phyloP scores from a whole-genome alignment of 2,797 vertebrate genomes.

The Platalea minor region DNA sequence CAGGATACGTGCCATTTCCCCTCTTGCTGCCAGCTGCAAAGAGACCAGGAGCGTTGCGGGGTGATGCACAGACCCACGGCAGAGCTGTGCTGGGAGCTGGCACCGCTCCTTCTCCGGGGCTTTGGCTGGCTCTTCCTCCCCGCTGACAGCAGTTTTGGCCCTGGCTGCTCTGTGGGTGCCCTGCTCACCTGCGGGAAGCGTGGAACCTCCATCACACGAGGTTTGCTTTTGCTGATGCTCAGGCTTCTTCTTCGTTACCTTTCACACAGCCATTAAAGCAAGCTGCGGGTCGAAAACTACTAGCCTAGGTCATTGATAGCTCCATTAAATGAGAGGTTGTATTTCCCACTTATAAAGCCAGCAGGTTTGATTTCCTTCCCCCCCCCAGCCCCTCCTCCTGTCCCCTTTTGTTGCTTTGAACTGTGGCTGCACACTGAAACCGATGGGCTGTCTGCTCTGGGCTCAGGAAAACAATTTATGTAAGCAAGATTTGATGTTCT shows the following conservation, averaged over 20 bases:
- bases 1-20: rapidly evolving
- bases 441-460: not conserved
- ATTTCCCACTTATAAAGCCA: not conserved
- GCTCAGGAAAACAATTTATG: not conserved
- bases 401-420: not conserved
- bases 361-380: not conserved
- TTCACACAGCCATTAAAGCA: not conserved
- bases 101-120: not conserved
- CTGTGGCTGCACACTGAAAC: not conserved
- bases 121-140: not conserved
- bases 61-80: rapidly evolving
- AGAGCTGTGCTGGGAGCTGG: not conserved
- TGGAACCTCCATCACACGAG: not conserved
- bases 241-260: not conserved
- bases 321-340: not conserved
- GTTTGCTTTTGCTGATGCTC: not conserved
- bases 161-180: not conserved
- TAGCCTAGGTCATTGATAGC: not conserved
- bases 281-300: not conserved
- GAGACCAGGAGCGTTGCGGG: rapidly evolving
- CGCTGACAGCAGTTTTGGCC: rapidly evolving
- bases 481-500: not conserved
- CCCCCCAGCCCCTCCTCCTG: not conserved
- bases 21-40: not conserved
- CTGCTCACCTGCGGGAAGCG: rapidly evolving